Percentiles rank a stretch among this genome's conserved stretches.
Conservation (phyloP, 2,797 vertebrate genomes). For the Arnoldichthys spilopterus region DNA sequence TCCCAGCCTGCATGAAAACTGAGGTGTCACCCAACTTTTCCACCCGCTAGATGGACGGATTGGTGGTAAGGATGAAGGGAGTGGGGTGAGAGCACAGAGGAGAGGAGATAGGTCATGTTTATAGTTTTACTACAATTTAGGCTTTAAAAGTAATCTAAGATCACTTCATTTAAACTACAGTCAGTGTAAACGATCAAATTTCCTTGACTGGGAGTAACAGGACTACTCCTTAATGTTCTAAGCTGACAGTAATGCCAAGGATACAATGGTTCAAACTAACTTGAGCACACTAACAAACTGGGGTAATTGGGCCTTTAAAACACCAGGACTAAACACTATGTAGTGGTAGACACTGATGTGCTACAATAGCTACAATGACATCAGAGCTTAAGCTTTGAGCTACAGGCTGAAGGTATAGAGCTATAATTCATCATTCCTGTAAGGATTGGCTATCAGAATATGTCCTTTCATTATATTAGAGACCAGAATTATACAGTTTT, state of each 20-base stretch:
- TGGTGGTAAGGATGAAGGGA: slow-evolving; percentile 47
- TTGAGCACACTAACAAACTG: neutral
- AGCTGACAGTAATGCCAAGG: neutral
- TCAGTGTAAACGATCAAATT: slow-evolving; percentile 33
- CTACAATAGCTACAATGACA: too few species aligned
- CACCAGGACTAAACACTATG: neutral
- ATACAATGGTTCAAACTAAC: neutral
- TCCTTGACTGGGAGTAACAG: slow-evolving; percentile 21
- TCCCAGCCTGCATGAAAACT: slow-evolving; percentile 70
- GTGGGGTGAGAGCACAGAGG: slow-evolving; percentile 53
- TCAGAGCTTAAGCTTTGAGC: too few species aligned
- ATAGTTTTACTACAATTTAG: slow-evolving; percentile 29
- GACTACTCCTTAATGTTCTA: neutral
- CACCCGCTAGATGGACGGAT: slow-evolving; percentile 59
- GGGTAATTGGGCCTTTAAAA: neutral
- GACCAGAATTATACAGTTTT: too few species aligned
- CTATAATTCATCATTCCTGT: too few species aligned
- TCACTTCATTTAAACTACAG: slow-evolving; percentile 41
- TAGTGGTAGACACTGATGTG: too few species aligned
- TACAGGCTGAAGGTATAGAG: too few species aligned
- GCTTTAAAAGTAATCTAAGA: slow-evolving; percentile 32
- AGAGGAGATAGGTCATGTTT: slow-evolving; percentile 29
- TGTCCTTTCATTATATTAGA: too few species aligned
- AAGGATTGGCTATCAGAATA: too few species aligned
- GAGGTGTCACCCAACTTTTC: slow-evolving; percentile 64